phyloP scores from a whole-genome alignment of 2,113 vertebrate genomes.

The Mixornis gularis region DNA sequence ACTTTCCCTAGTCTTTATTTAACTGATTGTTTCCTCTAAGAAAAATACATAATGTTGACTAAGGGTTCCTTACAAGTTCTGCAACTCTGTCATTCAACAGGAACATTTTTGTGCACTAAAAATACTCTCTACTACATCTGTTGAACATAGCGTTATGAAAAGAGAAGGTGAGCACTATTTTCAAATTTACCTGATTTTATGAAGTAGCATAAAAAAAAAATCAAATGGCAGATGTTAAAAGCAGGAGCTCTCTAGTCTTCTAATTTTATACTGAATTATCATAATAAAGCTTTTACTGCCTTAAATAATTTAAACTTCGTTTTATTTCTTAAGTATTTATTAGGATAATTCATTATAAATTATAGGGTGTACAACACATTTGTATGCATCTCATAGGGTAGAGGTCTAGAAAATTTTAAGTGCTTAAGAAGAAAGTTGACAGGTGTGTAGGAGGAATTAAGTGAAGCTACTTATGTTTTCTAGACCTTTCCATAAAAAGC shows the following conservation, averaged over 20 bases:
- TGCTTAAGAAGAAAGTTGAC: not conserved
- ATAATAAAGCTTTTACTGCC: not conserved
- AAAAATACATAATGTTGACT: not conserved
- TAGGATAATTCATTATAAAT: not conserved
- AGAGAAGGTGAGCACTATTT: not conserved
- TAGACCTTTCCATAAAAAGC: not conserved
- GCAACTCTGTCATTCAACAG: not conserved
- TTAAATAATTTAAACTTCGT: not conserved
- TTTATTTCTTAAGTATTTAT: not conserved
- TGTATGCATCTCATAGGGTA: not conserved
- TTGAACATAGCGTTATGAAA: not conserved
- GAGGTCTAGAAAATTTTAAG: not conserved
- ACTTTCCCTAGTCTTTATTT: not conserved
- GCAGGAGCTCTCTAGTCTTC: not conserved
- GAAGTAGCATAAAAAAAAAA: not conserved
- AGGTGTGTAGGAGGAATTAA: not conserved
- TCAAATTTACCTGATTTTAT: not conserved
- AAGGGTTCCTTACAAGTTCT: not conserved
- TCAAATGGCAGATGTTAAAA: not conserved
- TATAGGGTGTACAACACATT: not conserved
- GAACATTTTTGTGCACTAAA: not conserved
- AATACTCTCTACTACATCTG: not conserved
- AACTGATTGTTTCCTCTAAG: not conserved
- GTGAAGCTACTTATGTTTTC: not conserved
- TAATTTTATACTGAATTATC: not conserved